Evolutionary conservation across 2,797 vertebrate genomes (phyloP), one percentile per base, ranked within the genome.

Genomic region (Acrocephalus scirpaceus): DNA sequence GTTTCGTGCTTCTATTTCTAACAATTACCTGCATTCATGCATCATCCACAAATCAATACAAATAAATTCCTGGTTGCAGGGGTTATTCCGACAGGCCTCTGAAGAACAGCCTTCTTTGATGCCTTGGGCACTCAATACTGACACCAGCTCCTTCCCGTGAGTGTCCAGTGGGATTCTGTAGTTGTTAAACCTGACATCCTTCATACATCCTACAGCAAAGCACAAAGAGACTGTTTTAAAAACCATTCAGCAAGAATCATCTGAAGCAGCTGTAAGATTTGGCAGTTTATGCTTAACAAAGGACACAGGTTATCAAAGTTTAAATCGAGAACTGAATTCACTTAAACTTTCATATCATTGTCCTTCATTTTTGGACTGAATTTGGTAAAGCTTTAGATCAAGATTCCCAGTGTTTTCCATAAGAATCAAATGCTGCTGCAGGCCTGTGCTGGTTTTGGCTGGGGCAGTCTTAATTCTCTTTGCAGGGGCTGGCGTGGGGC

Each of bases 21-120:
- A 44, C 58, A 86, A n/a, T 96, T 97, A 99, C 99, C 98, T 99
- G 98, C 98, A 99, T 96, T 99, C 98, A 8, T 99, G 98, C 82
- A 98, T 98, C 97, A 98, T 98, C 99, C 99, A 99, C 90, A 99
- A 93, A 97, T 99, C 99, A 44, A 98, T 98, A 51, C 99, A 99
- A 91, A 98, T 98, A 94, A 99, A 98, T 53, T 98, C 98, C 50
- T 97, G 98, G 94, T 95, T 98, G 74, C 99, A 99, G 23, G 98
- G 98, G 96, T 98, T 99, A 93, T 92, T 98, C 90, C 98, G 98
- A 96, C 99, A 99, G 79, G 99, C 98, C 86, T 99, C 98, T 0
- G 99, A 99, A 29, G 97, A 97, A 92, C 99, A 99, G 73, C 98
- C 99, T 79, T 92, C 92, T 58, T 96, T 98, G 69, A 99, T 78